phyloP scores from a whole-genome alignment of 2,888 invertebrate genomes.

The Trypoxylon attenuatum region DNA sequence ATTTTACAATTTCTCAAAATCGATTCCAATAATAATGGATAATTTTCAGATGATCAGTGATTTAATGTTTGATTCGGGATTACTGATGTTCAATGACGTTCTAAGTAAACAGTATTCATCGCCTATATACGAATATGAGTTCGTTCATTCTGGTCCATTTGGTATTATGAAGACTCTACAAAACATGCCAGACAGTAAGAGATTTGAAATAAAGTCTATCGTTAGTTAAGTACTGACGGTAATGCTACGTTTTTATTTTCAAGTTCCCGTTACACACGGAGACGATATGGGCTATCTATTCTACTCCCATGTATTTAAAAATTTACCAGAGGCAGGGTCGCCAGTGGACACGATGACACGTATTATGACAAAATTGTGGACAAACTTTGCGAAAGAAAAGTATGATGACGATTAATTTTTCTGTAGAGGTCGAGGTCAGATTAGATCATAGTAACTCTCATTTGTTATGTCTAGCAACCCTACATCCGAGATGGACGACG shows the following conservation, averaged over 20 bases:
- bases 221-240: neutral
- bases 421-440: no score
- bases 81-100: conserved; percentile 56
- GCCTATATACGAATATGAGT: conserved; percentile 65
- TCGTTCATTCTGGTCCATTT: conserved; percentile 56
- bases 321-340: conserved; percentile 67
- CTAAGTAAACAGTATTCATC: conserved; percentile 56
- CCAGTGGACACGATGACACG: conserved; percentile 68
- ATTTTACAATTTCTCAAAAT: neutral
- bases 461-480: conserved; percentile 70
- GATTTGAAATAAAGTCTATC: neutral
- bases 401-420: conserved; percentile 58
- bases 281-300: conserved; percentile 76
- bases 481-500: conserved; percentile 65
- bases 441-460: neutral
- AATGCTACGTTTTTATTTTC: neutral
- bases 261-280: conserved; percentile 74
- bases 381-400: conserved; percentile 75
- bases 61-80: conserved; percentile 48
- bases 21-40: neutral
- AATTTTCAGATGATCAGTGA: conserved; percentile 62
- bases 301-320: conserved; percentile 69
- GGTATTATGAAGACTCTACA: conserved; percentile 63
- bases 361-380: conserved; percentile 74
- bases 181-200: conserved; percentile 54